phyloP scores from a whole-genome alignment of 2,797 vertebrate species.

The Scolopax bukidnonensis region DNA sequence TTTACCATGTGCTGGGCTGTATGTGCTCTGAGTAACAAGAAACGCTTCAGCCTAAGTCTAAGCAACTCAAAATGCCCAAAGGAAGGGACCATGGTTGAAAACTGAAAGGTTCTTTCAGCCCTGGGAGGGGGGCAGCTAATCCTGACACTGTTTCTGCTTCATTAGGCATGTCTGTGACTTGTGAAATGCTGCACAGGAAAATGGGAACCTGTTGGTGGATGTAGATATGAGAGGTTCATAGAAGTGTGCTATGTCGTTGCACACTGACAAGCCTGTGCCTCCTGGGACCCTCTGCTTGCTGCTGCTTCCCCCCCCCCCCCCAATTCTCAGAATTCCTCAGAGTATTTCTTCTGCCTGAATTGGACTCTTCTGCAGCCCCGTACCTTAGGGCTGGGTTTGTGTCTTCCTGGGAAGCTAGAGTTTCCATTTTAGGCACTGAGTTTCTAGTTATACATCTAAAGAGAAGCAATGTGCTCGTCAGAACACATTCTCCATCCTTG shows the following conservation, averaged over 20 bases:
- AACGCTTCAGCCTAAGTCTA: background rate
- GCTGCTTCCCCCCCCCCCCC: no score
- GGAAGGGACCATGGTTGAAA: background rate
- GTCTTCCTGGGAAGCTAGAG: background rate
- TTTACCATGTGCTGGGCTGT: background rate
- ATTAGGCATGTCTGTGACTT: background rate
- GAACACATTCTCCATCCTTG: background rate
- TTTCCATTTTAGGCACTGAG: background rate
- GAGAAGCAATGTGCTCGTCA: background rate
- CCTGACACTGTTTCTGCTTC: background rate
- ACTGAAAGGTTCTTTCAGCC: background rate
- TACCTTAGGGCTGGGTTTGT: background rate
- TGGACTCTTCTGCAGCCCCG: background rate
- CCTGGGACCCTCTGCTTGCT: background rate
- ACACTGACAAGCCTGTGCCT: background rate
- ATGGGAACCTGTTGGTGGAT: accelerated
- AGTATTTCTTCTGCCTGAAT: background rate
- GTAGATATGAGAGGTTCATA: background rate
- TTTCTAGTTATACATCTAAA: background rate
- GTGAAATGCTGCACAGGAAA: background rate
- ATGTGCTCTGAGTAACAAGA: background rate
- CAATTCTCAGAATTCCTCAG: background rate
- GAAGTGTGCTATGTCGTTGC: background rate
- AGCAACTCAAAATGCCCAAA: background rate
- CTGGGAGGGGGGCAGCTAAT: background rate